phyloP scores from a whole-genome alignment of 2,888 invertebrate genomes.

The Cerceris ruficornis region DNA sequence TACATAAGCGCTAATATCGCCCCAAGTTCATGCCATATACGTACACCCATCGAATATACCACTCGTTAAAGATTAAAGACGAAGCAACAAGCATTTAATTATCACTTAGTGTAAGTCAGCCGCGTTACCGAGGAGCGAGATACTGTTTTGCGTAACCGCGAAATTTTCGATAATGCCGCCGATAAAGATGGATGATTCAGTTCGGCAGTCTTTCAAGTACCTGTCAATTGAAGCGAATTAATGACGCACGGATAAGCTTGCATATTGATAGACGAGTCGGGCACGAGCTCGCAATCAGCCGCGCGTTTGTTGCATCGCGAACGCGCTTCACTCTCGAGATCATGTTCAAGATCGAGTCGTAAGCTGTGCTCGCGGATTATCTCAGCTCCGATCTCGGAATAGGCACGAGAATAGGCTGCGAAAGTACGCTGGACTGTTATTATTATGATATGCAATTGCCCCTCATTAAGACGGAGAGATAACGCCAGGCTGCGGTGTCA shows the following conservation, averaged over 20 bases:
- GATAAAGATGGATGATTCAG: slow-evolving; percentile 4
- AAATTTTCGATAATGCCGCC: slow-evolving; percentile 12
- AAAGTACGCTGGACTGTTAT: neutral
- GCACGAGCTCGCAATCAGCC: slow-evolving; percentile 3
- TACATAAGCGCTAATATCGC: too few species aligned
- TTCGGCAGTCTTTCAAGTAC: slow-evolving; percentile 12
- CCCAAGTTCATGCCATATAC: too few species aligned
- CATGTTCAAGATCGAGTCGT: slow-evolving; percentile 45
- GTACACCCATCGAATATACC: too few species aligned
- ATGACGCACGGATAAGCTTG: slow-evolving; percentile 34
- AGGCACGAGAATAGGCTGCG: neutral
- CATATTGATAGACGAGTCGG: slow-evolving; percentile 12
- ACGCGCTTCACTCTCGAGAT: slow-evolving; percentile 26
- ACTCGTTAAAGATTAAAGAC: too few species aligned
- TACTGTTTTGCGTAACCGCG: neutral
- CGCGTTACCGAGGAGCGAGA: too few species aligned
- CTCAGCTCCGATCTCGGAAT: neutral
- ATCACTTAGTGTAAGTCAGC: too few species aligned
- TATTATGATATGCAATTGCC: neutral
- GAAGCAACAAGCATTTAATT: too few species aligned
- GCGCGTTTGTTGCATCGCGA: neutral
- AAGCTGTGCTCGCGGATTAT: neutral
- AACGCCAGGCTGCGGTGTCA: neutral
- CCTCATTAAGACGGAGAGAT: slow-evolving; percentile 2
- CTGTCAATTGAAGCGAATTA: slow-evolving; percentile 49